Conservation (phyloP, 2,888 invertebrate genomes). For the Sarcophaga subvicina region DNA sequence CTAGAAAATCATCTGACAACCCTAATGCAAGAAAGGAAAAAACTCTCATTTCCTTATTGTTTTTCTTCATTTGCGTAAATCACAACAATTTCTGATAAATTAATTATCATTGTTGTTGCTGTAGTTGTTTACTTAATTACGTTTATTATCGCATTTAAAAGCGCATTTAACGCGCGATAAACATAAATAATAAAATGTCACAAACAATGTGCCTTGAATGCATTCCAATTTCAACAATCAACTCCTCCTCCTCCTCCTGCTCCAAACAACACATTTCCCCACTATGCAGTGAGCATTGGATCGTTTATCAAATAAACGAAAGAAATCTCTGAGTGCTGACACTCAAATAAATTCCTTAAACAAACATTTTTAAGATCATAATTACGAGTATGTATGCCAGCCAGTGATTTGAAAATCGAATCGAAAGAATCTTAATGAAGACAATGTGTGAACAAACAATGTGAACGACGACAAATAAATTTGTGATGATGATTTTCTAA, state of each 20-base stretch:
- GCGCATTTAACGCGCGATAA: slow-evolving; percentile 79
- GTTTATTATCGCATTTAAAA: slow-evolving; percentile 80
- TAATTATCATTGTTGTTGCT: slow-evolving; percentile 74
- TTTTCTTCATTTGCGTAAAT: slow-evolving; percentile 73
- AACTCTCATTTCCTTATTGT: slow-evolving; percentile 3
- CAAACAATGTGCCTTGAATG: slow-evolving; percentile 74
- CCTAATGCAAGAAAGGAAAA: not conserved
- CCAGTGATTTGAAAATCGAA: slow-evolving; percentile 6
- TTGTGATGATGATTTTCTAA: slow-evolving; percentile 34
- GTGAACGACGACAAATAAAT: slow-evolving; percentile 66
- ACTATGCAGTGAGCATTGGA: slow-evolving; percentile 29
- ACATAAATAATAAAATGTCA: slow-evolving; percentile 80
- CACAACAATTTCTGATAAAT: slow-evolving; percentile 73
- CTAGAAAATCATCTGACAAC: not conserved
- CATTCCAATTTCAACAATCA: slow-evolving; percentile 46
- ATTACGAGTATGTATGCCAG: slow-evolving; percentile 17
- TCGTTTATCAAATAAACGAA: slow-evolving; percentile 46
- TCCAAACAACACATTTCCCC: slow-evolving; percentile 2
- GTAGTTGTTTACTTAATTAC: slow-evolving; percentile 76
- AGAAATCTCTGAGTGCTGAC: slow-evolving; percentile 60
- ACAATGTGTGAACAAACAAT: slow-evolving; percentile 80
- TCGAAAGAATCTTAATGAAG: slow-evolving; percentile 77
- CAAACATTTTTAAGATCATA: slow-evolving; percentile 58
- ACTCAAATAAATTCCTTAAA: slow-evolving; percentile 61
- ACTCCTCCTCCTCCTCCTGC: slow-evolving; percentile 16